Conservation (phyloP, 2,888 invertebrate genomes). For the Torymus tubicola region DNA sequence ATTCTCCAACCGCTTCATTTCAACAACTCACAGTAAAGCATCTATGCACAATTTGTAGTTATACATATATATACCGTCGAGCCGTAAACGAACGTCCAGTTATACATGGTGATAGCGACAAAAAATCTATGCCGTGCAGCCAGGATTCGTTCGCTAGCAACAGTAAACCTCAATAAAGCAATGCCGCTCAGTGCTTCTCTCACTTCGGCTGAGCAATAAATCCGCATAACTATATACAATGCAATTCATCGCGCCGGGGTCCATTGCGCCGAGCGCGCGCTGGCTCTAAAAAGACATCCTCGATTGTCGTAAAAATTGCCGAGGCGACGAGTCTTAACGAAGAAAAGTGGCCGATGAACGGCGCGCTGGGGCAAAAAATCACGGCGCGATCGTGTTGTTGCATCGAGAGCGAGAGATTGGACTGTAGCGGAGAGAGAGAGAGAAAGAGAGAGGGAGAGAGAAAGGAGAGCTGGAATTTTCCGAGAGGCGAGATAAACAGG, state of each 20-base stretch:
- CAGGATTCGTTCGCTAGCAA: neutral
- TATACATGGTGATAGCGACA: too few species aligned
- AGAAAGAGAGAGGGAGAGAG: neutral
- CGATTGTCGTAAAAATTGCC: neutral
- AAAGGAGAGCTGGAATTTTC: conserved; percentile 12
- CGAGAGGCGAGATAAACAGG: neutral
- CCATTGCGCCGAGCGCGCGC: neutral
- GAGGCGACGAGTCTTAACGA: conserved; percentile 4
- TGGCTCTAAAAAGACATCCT: too few species aligned
- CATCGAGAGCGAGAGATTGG: neutral
- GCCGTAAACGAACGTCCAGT: too few species aligned
- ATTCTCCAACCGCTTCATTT: too few species aligned
- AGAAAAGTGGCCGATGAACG: conserved; percentile 12
- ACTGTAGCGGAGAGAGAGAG: neutral
- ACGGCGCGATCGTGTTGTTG: neutral
- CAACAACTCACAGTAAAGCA: too few species aligned
- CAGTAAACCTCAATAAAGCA: conserved; percentile 39
- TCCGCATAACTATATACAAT: neutral
- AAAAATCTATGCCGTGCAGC: conserved; percentile 5
- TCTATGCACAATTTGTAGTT: too few species aligned
- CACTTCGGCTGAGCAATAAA: conserved; percentile 11
- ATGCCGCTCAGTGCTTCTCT: neutral
- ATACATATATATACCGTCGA: too few species aligned
- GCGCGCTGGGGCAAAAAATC: neutral
- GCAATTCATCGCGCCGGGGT: neutral